phyloP scores from a whole-genome alignment of 2,113 vertebrate genomes.

The Hymenochirus boettgeri region DNA sequence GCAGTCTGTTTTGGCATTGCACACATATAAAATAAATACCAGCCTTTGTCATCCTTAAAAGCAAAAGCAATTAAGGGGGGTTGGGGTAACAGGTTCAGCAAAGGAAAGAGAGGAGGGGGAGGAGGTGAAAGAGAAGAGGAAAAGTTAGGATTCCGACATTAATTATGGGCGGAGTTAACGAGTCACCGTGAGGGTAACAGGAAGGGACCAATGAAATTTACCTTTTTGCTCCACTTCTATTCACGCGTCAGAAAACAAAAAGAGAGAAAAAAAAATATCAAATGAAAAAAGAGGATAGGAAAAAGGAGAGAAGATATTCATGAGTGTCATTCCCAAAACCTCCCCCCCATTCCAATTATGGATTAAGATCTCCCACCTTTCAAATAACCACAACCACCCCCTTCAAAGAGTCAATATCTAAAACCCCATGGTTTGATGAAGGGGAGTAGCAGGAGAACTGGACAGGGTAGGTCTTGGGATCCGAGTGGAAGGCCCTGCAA shows the following conservation, averaged over 20 bases:
- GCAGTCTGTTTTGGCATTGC: conserved; percentile 17
- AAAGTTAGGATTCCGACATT: conserved; percentile 65
- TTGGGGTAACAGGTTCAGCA: conserved; percentile 37
- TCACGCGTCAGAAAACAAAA: conserved; percentile 95
- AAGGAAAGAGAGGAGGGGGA: conserved; percentile 45
- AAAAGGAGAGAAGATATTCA: conserved; percentile 93
- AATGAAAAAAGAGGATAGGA: conserved; percentile 77
- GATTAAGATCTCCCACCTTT: conserved; percentile 43
- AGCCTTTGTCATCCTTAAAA: conserved; percentile 45
- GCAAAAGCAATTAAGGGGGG: conserved; percentile 40
- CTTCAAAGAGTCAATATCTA: conserved; percentile 23
- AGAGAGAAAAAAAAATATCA: conserved; percentile 81
- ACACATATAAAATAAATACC: conserved; percentile 24
- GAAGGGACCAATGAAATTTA: conserved; percentile 87
- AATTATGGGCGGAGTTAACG: conserved; percentile 74
- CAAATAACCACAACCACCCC: no score
- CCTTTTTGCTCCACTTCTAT: conserved; percentile 99
- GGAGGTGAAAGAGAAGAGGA: conserved; percentile 51
- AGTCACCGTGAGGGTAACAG: conserved; percentile 83
- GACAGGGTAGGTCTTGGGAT: conserved; percentile 46
- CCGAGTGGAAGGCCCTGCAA: conserved; percentile 38
- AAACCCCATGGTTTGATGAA: conserved; percentile 36
- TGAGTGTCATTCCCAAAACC: conserved; percentile 59
- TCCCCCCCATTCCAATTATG: conserved; percentile 48
- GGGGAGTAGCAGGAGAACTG: conserved; percentile 31